Evolutionary conservation across 1,140 invertebrate genomes (phyloP).

Genomic region (Cyrtorhinus lividipennis): DNA sequence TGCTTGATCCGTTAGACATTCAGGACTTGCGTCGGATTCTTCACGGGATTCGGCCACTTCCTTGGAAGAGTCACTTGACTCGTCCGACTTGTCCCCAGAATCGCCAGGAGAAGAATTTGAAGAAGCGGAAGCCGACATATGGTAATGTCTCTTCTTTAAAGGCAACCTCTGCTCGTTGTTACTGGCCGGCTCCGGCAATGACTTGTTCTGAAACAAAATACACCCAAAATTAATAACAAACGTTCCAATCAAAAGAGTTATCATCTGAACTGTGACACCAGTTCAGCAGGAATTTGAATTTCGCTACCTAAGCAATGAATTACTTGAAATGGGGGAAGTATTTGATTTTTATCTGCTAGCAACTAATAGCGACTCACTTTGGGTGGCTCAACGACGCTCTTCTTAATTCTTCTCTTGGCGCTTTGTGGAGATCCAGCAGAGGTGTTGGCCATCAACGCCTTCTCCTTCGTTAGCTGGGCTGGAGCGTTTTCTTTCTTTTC

Average conservation of each 20-base stretch:
- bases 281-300: no score
- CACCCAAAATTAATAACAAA: conserved; percentile 9
- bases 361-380: conserved; percentile 27
- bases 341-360: no score
- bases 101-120: conserved; percentile 31
- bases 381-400: conserved; percentile 28
- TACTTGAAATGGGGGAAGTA: no score
- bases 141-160: conserved; percentile 83
- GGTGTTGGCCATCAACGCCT: background rate
- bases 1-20: conserved; percentile 28
- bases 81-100: conserved; percentile 21
- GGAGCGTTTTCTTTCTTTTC: conserved; percentile 24
- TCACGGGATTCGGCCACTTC: conserved; percentile 17
- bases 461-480: background rate
- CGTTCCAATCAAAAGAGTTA: no score
- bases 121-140: conserved; percentile 38
- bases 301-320: no score
- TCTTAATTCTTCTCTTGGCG: conserved; percentile 35
- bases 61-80: background rate
- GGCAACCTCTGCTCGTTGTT: conserved; percentile 75
- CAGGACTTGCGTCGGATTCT: conserved; percentile 21
- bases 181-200: conserved; percentile 29
- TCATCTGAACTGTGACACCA: no score
- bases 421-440: conserved; percentile 31
- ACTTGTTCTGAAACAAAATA: conserved; percentile 21